Conservation (phyloP, 2,888 invertebrate species). For the Sicus ferrugineus region DNA sequence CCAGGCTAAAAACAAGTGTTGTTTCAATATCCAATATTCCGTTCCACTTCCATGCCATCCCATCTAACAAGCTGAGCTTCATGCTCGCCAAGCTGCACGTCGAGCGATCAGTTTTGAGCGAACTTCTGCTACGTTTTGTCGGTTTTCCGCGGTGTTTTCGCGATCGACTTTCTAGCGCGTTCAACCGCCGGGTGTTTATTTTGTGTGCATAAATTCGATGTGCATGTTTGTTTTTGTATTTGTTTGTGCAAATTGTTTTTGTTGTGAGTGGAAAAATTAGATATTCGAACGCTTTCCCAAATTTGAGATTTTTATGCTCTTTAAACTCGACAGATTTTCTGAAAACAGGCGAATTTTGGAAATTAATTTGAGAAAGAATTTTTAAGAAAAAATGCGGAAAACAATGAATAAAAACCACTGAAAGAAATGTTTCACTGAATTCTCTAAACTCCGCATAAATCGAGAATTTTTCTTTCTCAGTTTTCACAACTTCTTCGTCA, state of each 20-base stretch:
- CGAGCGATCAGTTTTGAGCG: slow-evolving; percentile 50
- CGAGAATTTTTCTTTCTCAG: no score
- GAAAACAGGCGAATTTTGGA: neutral
- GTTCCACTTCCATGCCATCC: slow-evolving; percentile 6
- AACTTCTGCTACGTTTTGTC: slow-evolving; percentile 47
- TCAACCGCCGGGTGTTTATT: slow-evolving; percentile 3
- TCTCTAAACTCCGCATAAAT: no score
- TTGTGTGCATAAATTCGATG: neutral
- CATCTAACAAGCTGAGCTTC: neutral
- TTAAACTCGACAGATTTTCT: neutral
- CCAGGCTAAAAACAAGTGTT: neutral
- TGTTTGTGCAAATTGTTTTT: neutral
- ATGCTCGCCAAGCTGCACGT: neutral
- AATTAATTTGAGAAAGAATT: no score
- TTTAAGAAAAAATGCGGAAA: no score
- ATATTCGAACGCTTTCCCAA: no score
- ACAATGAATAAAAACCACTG: no score
- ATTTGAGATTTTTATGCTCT: no score
- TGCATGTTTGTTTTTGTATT: slow-evolving; percentile 6
- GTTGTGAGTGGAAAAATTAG: no score
- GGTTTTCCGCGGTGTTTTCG: slow-evolving; percentile 3
- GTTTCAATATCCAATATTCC: neutral
- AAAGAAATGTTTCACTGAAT: no score
- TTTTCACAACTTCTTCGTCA: no score
- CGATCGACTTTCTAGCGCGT: neutral